Conservation (phyloP, 2,888 invertebrate species). For the Tridacna gigas region DNA sequence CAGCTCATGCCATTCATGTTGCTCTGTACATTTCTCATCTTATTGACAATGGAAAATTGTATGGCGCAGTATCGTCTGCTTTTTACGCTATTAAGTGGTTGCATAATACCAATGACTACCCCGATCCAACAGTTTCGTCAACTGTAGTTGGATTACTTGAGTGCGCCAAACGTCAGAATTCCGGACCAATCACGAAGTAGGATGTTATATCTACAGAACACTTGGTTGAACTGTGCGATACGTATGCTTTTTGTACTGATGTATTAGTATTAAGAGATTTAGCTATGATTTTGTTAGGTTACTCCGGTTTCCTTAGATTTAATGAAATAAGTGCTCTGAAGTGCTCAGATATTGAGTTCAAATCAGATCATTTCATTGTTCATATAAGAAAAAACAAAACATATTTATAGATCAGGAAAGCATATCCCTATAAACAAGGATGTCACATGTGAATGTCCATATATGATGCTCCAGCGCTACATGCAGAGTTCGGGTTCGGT, state of each 20-base stretch:
- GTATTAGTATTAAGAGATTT: slow-evolving; percentile 34
- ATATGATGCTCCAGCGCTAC: neutral
- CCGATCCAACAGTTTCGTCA: slow-evolving; percentile 28
- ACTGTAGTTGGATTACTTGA: slow-evolving; percentile 28
- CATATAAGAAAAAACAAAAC: slow-evolving; percentile 38
- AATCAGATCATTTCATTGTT: slow-evolving; percentile 9
- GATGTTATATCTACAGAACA: slow-evolving; percentile 25
- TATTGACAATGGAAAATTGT: neutral
- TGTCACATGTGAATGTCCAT: slow-evolving; percentile 32
- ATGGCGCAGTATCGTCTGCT: slow-evolving; percentile 11
- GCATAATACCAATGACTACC: slow-evolving; percentile 32
- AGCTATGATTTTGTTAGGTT: slow-evolving; percentile 32
- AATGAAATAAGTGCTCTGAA: slow-evolving; percentile 25
- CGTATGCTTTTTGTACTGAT: slow-evolving; percentile 16
- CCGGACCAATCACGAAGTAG: slow-evolving; percentile 21
- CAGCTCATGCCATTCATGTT: slow-evolving; percentile 24
- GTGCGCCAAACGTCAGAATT: slow-evolving; percentile 22
- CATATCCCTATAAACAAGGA: slow-evolving; percentile 38
- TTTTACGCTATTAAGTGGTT: slow-evolving; percentile 38
- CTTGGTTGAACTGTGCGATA: slow-evolving; percentile 21
- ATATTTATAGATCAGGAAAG: slow-evolving; percentile 21
- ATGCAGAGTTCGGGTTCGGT: neutral
- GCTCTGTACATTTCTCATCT: slow-evolving; percentile 20
- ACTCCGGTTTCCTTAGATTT: slow-evolving; percentile 36
- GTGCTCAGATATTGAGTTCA: slow-evolving; percentile 33